These are phyloP conservation scores for Turdus rufiventris DNA, from an alignment of 2,113 vertebrate genomes.

Conservation along the genomic window DNA sequence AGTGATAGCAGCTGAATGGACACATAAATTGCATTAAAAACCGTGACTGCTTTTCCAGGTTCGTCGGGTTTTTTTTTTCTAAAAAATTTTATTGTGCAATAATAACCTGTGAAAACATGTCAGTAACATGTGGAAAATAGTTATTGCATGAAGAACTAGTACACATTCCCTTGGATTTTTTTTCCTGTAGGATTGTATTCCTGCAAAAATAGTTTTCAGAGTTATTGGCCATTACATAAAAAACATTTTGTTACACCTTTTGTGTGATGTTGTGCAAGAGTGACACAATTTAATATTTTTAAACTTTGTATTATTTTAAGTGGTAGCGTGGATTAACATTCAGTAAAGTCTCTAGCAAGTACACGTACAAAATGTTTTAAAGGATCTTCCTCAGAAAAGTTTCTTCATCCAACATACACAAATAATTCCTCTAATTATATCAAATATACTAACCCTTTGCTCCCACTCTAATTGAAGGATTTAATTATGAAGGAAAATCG, in stretches of 20 bases:
- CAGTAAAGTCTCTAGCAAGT: neutral
- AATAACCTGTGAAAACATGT: neutral
- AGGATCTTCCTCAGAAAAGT: neutral
- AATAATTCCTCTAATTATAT: neutral
- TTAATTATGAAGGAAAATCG: slow-evolving; percentile 20
- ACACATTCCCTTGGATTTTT: neutral
- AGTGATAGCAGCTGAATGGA: slow-evolving; percentile 24
- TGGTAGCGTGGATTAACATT: neutral
- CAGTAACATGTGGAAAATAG: neutral
- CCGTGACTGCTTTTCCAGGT: neutral
- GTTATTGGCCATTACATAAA: neutral
- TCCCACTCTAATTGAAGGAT: neutral
- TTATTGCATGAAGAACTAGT: neutral
- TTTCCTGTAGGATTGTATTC: neutral
- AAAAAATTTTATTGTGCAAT: neutral
- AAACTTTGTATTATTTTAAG: neutral
- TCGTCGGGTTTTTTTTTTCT: neutral
- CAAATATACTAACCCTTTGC: neutral
- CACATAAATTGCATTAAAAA: slow-evolving; percentile 32
- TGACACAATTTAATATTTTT: neutral
- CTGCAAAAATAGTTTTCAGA: neutral
- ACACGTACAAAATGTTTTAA: neutral
- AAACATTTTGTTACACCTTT: neutral
- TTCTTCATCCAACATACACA: neutral
- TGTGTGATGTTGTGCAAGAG: neutral